These are phyloP conservation scores for Dicycla oo DNA, from an alignment of 2,888 invertebrate species.

Conservation along the genomic window DNA sequence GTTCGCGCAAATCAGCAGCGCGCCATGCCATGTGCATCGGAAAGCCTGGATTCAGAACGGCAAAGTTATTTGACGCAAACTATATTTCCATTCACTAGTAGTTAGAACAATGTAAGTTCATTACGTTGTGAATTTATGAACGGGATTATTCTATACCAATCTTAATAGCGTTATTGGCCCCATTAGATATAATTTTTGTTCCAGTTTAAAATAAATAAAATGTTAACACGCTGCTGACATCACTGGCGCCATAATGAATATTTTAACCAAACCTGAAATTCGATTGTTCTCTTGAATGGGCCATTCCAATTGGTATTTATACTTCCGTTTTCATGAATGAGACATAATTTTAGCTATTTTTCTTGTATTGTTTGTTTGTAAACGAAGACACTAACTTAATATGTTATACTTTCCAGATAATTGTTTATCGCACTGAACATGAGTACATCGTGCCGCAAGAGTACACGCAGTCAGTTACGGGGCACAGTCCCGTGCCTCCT, in stretches of 20 bases:
- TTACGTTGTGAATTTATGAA: conserved; percentile 11
- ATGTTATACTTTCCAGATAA: conserved; percentile 86
- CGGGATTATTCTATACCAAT: conserved; percentile 33
- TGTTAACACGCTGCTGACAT: conserved; percentile 16
- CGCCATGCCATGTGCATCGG: no score
- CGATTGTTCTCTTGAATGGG: conserved; percentile 6
- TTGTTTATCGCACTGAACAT: conserved; percentile 92
- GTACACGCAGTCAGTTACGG: conserved; percentile 81
- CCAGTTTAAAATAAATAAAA: conserved; percentile 37
- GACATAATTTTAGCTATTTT: neutral
- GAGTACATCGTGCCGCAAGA: conserved; percentile 91
- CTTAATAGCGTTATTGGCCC: conserved; percentile 60
- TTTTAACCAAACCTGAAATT: conserved; percentile 13
- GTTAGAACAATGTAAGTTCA: conserved; percentile 15
- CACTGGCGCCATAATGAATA: conserved; percentile 3
- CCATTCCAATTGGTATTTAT: neutral
- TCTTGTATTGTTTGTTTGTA: neutral
- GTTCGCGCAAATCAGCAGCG: no score
- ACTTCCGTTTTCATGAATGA: neutral
- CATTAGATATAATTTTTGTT: conserved; percentile 53
- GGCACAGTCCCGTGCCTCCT: conserved; percentile 90
- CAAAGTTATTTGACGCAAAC: no score
- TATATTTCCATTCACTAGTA: neutral
- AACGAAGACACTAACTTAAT: neutral
- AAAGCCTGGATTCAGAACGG: no score